Conservation (phyloP, 2,888 invertebrate species). For the Allygus modestus region DNA sequence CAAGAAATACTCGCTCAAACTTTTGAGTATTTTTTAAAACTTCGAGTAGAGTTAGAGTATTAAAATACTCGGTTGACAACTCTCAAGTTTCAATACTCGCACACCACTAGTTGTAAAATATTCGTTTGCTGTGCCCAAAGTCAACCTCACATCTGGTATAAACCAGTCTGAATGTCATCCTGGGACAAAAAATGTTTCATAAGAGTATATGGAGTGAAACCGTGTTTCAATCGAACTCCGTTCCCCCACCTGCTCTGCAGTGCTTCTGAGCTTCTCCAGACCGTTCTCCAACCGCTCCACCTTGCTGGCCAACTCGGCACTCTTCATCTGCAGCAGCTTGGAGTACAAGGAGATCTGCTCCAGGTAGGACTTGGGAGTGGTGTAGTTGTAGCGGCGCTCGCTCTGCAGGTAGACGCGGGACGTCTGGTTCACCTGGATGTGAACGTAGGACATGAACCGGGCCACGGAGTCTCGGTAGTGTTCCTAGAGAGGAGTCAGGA, state of each 20-base stretch:
- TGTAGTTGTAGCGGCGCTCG: constrained; percentile 96
- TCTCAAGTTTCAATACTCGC: too few species aligned
- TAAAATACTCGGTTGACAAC: too few species aligned
- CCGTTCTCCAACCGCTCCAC: constrained; percentile 94
- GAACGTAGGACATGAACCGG: constrained; percentile 96
- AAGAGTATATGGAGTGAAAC: too few species aligned
- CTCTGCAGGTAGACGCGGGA: constrained; percentile 92
- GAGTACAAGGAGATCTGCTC: constrained; percentile 96
- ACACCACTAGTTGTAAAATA: too few species aligned
- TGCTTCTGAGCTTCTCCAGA: constrained; percentile 91
- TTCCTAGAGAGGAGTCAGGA: constrained; percentile 74
- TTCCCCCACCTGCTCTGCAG: constrained; percentile 87
- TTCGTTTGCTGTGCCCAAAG: too few species aligned
- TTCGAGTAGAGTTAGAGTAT: too few species aligned
- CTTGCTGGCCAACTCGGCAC: constrained; percentile 90
- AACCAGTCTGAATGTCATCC: too few species aligned
- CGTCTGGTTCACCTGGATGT: constrained; percentile 94
- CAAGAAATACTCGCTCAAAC: too few species aligned
- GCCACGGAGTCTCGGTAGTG: constrained; percentile 90
- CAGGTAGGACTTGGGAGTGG: constrained; percentile 97
- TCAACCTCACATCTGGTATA: too few species aligned
- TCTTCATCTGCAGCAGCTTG: constrained; percentile 90
- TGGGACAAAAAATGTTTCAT: too few species aligned
- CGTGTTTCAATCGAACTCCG: too few species aligned
- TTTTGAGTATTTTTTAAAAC: too few species aligned